Percentiles rank a stretch among this genome's conserved stretches.
Evolutionary conservation across 2,113 vertebrate genomes (phyloP).

Genomic region (Notechis scutatus): DNA sequence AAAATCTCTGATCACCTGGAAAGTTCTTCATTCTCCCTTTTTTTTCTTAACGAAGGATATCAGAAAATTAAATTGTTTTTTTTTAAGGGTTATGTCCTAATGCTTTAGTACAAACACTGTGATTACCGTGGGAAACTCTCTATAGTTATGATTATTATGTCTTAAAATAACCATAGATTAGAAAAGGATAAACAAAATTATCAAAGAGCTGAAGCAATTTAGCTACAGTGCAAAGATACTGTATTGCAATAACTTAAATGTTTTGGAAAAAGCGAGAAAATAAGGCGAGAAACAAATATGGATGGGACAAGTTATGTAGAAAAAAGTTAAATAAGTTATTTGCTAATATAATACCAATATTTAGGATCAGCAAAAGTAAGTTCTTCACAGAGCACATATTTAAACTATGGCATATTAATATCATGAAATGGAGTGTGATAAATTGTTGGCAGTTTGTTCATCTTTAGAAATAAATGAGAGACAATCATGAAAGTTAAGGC

Average conservation of each 20-base stretch:
- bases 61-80: not conserved
- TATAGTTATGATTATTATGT: not conserved
- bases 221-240: not conserved
- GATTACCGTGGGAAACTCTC: not conserved
- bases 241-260: not conserved
- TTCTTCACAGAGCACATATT: not conserved
- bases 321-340: not conserved
- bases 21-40: not conserved
- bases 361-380: not conserved
- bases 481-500: not conserved
- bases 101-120: not conserved
- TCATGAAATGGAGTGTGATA: not conserved
- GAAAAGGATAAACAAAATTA: not conserved
- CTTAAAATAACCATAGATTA: not conserved
- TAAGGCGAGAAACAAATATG: not conserved
- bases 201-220: not conserved
- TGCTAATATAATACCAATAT: not conserved
- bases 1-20: not conserved
- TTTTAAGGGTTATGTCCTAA: not conserved
- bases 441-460: not conserved
- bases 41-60: not conserved
- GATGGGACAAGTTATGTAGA: not conserved
- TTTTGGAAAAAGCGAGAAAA: not conserved
- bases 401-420: not conserved
- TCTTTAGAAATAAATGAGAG: not conserved